Base-by-base conservation (phyloP, 2,113 vertebrate species). In the Corydoras sp. region DNA sequence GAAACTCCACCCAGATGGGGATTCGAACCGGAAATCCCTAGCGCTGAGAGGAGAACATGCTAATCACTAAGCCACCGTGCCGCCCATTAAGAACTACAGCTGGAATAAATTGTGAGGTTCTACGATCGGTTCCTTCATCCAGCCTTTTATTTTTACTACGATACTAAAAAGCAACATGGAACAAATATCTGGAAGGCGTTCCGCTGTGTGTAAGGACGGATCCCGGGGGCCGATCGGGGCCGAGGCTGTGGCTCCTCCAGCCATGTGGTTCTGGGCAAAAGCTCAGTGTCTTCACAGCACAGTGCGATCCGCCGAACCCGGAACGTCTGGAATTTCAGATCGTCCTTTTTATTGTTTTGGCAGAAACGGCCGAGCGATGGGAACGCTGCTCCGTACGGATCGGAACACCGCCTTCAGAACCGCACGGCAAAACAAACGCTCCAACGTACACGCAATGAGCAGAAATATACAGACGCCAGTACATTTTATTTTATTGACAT, bases 251-350 rank as follows among this genome's bases (percentile, higher is more conserved):
- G 76, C 66, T 70, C 14, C 79, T 59, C 66, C 76, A 86, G 85
- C 86, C 85, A 88, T 85, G 86, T 90, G 83, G 76, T 88, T 85
- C 79, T 85, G 82, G 84, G 83, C 80, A 85, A 89, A 88, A 88
- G 86, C 87, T 86, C 87, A 86, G 61, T 62, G 62, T 65, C 55
- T 73, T 71, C 77, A 80, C 67, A 69, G 79, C 75, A 77, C 81
- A 82, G 81, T 62, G 50, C 73, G 61, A 58, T 75, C 62, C 68
- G 69, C 75, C 58, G 48, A 60, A 53, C 10, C 55, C 60, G 11
- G 71, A 68, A 7, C 18, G 56, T 30, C 64, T 54, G 31, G 72
- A 67, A 73, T 49, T 62, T 62, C 69, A 51, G 53, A 55, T 71
- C 18, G 43, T 62, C 15, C 35, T 54, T 71, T 67, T 67, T 50